Conservation (phyloP, 2,888 invertebrate species). For the Heliconius erato region DNA sequence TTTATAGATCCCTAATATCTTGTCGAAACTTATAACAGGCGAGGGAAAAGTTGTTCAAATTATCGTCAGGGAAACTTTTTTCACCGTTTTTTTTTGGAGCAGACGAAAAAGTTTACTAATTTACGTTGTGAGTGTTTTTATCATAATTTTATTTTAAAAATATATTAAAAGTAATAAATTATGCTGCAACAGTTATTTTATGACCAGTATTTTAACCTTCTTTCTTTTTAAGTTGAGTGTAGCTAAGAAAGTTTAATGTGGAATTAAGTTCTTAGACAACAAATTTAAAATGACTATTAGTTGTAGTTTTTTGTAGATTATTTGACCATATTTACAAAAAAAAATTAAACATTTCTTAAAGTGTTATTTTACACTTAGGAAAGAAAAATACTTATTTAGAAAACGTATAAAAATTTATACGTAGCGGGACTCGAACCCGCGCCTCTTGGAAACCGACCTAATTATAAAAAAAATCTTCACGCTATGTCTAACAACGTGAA, state of each 20-base stretch:
- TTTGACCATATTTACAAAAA: too few relatives aligned
- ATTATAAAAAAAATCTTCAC: too few relatives aligned
- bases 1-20: slow-evolving; percentile 10
- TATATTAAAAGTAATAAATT: slow-evolving; percentile 8
- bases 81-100: slow-evolving; percentile 7
- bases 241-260: not conserved
- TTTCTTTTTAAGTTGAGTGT: not conserved
- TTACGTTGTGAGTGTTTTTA: slow-evolving; percentile 4
- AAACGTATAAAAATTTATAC: too few relatives aligned
- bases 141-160: slow-evolving; percentile 11
- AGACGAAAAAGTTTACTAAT: not conserved
- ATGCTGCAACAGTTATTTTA: not conserved
- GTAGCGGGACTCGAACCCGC: too few relatives aligned
- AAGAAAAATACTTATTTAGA: too few relatives aligned
- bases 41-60: slow-evolving; percentile 10
- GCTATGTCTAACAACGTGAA: too few relatives aligned
- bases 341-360: too few relatives aligned
- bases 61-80: slow-evolving; percentile 2
- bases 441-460: too few relatives aligned
- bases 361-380: too few relatives aligned
- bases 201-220: not conserved
- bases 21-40: slow-evolving; percentile 21
- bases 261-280: not conserved
- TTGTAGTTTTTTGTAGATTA: too few relatives aligned
- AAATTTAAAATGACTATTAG: not conserved